These are phyloP conservation scores for Muscicapa comitata DNA, from an alignment of 2,797 vertebrate genomes.

Conservation along the genomic window DNA sequence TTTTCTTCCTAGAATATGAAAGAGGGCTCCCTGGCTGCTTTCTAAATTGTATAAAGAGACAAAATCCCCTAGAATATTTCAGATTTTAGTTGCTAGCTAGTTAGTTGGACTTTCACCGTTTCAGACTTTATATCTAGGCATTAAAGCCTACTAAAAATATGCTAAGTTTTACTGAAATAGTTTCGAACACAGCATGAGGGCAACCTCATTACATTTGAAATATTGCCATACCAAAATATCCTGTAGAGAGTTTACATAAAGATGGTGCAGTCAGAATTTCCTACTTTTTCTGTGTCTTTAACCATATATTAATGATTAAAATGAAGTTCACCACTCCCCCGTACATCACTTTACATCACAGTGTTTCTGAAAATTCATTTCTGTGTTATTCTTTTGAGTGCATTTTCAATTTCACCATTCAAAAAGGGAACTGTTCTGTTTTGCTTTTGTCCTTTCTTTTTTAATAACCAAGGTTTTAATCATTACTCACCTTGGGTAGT, in stretches of 20 bases:
- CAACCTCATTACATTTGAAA: not conserved
- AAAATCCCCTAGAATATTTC: not conserved
- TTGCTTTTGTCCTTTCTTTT: slow-evolving; percentile 8
- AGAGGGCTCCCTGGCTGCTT: not conserved
- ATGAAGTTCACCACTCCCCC: not conserved
- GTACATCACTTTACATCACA: not conserved
- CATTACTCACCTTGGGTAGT: not conserved
- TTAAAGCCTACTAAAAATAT: not conserved
- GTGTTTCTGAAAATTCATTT: not conserved
- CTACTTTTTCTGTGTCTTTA: not conserved
- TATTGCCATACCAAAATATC: not conserved
- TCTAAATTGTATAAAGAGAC: not conserved
- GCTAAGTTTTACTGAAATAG: not conserved
- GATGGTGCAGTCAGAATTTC: not conserved
- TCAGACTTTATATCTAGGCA: not conserved
- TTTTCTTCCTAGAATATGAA: not conserved
- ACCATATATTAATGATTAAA: not conserved
- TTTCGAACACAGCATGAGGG: not conserved
- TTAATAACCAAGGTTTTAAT: not conserved
- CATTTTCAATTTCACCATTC: not conserved
- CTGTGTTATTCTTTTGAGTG: not conserved
- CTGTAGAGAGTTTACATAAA: not conserved
- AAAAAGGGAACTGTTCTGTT: not conserved
- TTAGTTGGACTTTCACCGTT: not conserved
- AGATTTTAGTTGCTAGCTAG: not conserved